These are phyloP conservation scores for Zoroaster sp. DNA, from an alignment of 53 echinoderm and acorn worm species.

Conservation along the genomic window DNA sequence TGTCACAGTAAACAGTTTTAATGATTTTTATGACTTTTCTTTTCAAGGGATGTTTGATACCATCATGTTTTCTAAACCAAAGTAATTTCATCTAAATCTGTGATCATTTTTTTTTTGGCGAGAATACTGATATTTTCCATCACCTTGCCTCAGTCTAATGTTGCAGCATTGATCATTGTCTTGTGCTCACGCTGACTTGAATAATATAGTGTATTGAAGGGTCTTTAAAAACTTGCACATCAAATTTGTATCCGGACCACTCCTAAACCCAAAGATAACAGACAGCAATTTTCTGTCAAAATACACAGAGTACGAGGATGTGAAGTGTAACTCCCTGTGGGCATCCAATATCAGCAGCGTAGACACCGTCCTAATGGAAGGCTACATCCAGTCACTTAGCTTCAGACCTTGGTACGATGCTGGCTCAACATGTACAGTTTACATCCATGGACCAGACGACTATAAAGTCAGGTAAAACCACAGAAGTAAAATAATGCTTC, in stretches of 20 bases:
- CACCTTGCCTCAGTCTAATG: too few species aligned
- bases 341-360: background rate
- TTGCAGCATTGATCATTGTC: too few species aligned
- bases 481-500: too few species aligned
- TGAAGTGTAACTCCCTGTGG: slow-evolving; percentile 59
- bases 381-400: slow-evolving; percentile 63
- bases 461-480: slow-evolving; percentile 70
- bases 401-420: slow-evolving; percentile 68
- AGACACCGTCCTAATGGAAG: slow-evolving; percentile 23
- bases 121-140: too few species aligned
- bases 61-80: too few species aligned
- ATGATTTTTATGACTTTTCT: too few species aligned
- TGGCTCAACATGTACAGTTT: slow-evolving; percentile 51
- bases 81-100: too few species aligned
- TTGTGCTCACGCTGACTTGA: too few species aligned
- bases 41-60: too few species aligned
- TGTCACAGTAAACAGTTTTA: too few species aligned
- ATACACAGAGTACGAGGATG: slow-evolving; percentile 53
- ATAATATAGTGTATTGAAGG: too few species aligned
- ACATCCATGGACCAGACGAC: slow-evolving; percentile 32
- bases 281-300: background rate
- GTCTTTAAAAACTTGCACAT: background rate
- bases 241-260: background rate
- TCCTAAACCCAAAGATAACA: background rate
- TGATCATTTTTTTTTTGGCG: too few species aligned